A percentile compares a stretch with the other conserved stretches of the same genome.
phyloP scores from a whole-genome alignment of 2,113 vertebrate genomes.

The Ctenomys sociabilis region DNA sequence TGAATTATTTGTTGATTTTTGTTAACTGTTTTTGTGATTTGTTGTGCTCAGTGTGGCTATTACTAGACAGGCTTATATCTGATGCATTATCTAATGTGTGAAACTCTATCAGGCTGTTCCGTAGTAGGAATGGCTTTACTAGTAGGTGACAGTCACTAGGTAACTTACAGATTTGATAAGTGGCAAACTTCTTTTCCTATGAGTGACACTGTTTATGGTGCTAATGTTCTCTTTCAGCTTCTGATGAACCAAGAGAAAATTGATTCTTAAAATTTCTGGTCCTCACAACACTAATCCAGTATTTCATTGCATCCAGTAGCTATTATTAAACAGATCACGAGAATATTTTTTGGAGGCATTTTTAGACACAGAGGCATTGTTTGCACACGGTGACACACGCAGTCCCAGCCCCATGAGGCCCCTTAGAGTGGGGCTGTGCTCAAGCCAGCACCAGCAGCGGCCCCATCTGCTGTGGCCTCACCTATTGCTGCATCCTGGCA shows the following conservation, averaged over 20 bases:
- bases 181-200: background rate
- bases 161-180: background rate
- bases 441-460: background rate
- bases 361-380: background rate
- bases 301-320: background rate
- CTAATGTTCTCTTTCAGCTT: background rate
- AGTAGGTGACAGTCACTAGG: background rate
- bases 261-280: background rate
- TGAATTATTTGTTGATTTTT: background rate
- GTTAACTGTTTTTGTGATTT: background rate
- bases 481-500: background rate
- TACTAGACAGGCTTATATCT: background rate
- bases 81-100: background rate
- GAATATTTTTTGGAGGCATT: background rate
- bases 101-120: background rate
- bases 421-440: background rate
- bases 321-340: background rate
- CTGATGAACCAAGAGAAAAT: constrained; percentile 38
- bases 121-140: background rate
- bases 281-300: background rate
- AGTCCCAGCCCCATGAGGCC: background rate
- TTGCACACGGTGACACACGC: background rate
- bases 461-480: background rate
- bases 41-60: background rate
- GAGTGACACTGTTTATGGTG: background rate